phyloP scores from a whole-genome alignment of 1,140 invertebrate genomes.

The Temnothorax nylanderi region DNA sequence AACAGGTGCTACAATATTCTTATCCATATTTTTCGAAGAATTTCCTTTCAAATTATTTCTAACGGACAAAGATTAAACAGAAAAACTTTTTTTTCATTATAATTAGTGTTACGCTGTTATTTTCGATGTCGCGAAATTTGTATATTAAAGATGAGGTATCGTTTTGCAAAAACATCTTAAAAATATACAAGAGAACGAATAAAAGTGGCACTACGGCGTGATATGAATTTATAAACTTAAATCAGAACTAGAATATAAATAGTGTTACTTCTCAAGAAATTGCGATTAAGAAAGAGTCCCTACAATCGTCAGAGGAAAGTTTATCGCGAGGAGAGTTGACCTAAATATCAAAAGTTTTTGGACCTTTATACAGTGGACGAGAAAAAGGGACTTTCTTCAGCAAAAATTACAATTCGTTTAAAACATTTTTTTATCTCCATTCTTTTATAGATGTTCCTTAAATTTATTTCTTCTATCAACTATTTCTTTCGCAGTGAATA shows the following conservation, averaged over 20 bases:
- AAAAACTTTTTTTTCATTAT: slow-evolving; percentile 57
- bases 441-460: background rate
- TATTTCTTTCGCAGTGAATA: background rate
- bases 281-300: background rate
- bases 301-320: background rate
- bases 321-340: background rate
- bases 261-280: background rate
- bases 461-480: background rate
- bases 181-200: background rate
- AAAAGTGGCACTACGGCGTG: background rate
- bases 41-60: background rate
- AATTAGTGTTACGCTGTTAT: background rate
- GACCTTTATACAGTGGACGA: background rate
- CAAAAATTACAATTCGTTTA: background rate
- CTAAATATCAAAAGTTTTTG: slow-evolving; percentile 23
- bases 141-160: background rate
- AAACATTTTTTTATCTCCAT: slow-evolving; percentile 14
- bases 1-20: background rate
- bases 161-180: background rate
- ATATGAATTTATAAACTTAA: slow-evolving; percentile 40
- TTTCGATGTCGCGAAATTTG: background rate
- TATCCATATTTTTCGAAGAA: slow-evolving; percentile 22
- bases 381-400: background rate
- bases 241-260: slow-evolving; percentile 66
- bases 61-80: background rate